A percentile compares a stretch with the other conserved stretches of the same genome.
Evolutionary conservation across 2,797 vertebrate genomes (phyloP).

Genomic region (Melopsittacus undulatus): DNA sequence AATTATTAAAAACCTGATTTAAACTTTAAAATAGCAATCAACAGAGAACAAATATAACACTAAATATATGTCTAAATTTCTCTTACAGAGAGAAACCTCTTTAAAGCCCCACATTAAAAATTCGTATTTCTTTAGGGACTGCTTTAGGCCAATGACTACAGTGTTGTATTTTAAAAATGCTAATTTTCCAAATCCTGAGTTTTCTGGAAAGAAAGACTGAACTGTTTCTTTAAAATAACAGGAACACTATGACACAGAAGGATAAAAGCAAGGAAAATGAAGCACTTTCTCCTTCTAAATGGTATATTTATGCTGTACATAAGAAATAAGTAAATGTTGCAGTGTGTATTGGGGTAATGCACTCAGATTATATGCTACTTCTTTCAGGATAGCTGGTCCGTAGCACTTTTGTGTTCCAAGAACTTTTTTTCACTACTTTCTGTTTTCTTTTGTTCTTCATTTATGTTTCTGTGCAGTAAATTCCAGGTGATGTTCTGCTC

Average conservation of each 20-base stretch:
- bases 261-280: not conserved
- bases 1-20: constrained; percentile 1
- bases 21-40: constrained; percentile 18
- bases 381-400: not conserved
- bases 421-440: not conserved
- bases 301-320: not conserved
- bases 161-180: constrained; percentile 45
- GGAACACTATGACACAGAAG: constrained; percentile 41
- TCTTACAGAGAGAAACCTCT: constrained; percentile 28
- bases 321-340: not conserved
- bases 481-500: not conserved
- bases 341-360: not conserved
- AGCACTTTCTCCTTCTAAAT: not conserved
- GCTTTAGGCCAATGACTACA: not conserved
- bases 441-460: constrained; percentile 16
- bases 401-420: not conserved
- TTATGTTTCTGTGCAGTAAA: constrained; percentile 16
- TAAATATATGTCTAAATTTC: constrained; percentile 36
- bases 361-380: not conserved
- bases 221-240: constrained; percentile 17
- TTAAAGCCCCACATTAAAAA: constrained; percentile 61
- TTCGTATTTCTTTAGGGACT: constrained; percentile 23
- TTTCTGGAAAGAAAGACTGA: constrained; percentile 44
- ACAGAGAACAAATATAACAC: constrained; percentile 8
- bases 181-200: not conserved